Conservation (phyloP, 1,140 invertebrate species). For the Eriosoma lanigerum region DNA sequence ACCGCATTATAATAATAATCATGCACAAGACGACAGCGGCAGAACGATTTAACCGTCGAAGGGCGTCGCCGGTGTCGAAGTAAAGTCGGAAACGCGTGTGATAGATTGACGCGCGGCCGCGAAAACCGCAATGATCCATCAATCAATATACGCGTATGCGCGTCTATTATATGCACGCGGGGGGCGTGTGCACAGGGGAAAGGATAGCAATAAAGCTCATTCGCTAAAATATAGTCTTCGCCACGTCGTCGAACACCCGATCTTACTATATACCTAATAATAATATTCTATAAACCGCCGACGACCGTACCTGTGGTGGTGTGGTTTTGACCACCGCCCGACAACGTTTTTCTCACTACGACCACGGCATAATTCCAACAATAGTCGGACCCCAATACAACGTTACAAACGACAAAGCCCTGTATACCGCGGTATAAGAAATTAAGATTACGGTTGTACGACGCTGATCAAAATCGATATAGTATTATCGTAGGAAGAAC, state of each 20-base stretch:
- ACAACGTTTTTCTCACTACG: no score
- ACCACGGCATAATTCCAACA: no score
- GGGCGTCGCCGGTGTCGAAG: slow-evolving; percentile 16
- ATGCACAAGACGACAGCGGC: not conserved
- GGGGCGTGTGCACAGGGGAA: not conserved
- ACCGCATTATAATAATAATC: no score
- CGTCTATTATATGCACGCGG: not conserved
- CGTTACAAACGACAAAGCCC: no score
- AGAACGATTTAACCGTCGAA: not conserved
- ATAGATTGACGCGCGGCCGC: slow-evolving; percentile 34
- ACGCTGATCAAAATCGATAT: no score
- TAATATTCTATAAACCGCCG: no score
- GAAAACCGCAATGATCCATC: slow-evolving; percentile 39
- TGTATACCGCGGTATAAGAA: no score
- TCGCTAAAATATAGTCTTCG: not conserved
- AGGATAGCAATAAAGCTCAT: slow-evolving; percentile 7
- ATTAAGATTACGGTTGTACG: no score
- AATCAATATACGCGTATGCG: slow-evolving; percentile 5
- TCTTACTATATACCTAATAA: not conserved
- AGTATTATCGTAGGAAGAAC: no score
- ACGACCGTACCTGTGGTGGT: no score
- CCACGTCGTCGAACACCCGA: not conserved
- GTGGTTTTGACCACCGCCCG: no score
- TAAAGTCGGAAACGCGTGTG: slow-evolving; percentile 36
- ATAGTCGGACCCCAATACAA: no score